Evolutionary conservation across 2,797 vertebrate genomes (phyloP).

Genomic region (Graptemys geographica): DNA sequence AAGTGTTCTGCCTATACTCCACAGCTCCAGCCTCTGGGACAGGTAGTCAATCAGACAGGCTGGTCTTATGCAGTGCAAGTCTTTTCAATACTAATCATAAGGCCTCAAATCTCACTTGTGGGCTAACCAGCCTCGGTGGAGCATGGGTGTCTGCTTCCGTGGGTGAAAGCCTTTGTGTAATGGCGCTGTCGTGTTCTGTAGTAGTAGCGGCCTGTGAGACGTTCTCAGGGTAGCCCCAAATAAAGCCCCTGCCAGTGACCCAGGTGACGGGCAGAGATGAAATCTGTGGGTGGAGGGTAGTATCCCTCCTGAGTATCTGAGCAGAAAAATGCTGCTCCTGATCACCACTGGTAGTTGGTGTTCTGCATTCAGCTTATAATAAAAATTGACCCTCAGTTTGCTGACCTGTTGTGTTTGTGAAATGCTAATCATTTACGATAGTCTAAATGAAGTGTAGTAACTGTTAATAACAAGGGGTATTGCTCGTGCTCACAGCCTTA

Average conservation of each 20-base stretch:
- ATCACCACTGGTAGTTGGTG: background rate
- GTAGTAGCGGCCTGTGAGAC: background rate
- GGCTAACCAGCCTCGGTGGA: background rate
- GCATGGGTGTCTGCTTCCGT: too few species aligned
- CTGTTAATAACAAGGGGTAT: background rate
- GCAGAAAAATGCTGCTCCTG: background rate
- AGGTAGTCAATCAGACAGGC: background rate
- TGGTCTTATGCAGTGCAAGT: background rate
- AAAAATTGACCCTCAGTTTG: background rate
- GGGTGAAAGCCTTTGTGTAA: background rate
- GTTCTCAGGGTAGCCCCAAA: background rate
- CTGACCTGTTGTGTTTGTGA: fast-evolving
- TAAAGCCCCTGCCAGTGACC: background rate
- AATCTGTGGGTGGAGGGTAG: background rate
- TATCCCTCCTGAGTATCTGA: background rate
- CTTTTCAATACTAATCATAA: background rate
- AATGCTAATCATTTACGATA: background rate
- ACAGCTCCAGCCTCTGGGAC: background rate
- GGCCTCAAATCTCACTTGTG: background rate
- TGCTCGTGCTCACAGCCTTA: background rate
- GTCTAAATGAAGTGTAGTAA: background rate
- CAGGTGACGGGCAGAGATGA: background rate
- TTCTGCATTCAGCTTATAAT: background rate
- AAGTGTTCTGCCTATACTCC: background rate
- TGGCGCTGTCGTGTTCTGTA: background rate